phyloP scores from a whole-genome alignment of 2,888 invertebrate genomes.

The Folsomia manolachei region DNA sequence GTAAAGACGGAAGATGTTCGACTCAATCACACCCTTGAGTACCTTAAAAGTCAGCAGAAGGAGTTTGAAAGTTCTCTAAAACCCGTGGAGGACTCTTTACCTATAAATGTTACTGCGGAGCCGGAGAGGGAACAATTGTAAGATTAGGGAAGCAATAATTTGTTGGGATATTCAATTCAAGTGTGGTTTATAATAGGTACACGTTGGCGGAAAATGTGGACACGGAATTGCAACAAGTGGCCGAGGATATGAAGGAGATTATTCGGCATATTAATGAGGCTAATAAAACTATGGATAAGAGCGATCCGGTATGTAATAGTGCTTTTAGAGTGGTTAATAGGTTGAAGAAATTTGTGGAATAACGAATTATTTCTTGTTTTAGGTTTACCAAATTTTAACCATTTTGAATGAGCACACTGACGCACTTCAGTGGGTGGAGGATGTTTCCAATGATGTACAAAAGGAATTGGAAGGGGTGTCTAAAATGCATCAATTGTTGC shows the following conservation, averaged over 20 bases:
- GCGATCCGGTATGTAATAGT: conserved; percentile 71
- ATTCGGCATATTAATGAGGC: conserved; percentile 90
- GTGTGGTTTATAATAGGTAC: conserved; percentile 64
- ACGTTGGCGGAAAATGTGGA: conserved; percentile 85
- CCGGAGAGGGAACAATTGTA: conserved; percentile 60
- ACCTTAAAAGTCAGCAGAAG: conserved; percentile 84
- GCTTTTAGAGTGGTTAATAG: background rate
- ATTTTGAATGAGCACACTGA: conserved; percentile 96
- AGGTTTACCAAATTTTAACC: conserved; percentile 87
- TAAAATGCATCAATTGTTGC: conserved; percentile 65
- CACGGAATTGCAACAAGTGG: conserved; percentile 89
- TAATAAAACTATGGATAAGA: conserved; percentile 75
- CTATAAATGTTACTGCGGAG: conserved; percentile 55
- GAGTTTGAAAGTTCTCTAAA: conserved; percentile 83
- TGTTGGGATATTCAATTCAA: background rate
- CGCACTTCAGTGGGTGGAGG: conserved; percentile 90
- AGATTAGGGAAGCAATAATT: conserved; percentile 19
- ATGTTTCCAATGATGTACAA: conserved; percentile 72
- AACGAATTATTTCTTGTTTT: conserved; percentile 52
- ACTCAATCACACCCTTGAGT: conserved; percentile 88
- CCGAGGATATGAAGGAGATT: conserved; percentile 89
- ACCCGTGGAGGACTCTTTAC: conserved; percentile 66
- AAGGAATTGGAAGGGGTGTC: conserved; percentile 77
- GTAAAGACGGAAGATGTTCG: conserved; percentile 86
- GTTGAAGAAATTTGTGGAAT: too few species aligned